Percentiles rank a stretch among this genome's conserved stretches.
These are phyloP conservation scores for Ferrisia virgata DNA, from an alignment of 2,888 invertebrate genomes.

Conservation along the genomic window DNA sequence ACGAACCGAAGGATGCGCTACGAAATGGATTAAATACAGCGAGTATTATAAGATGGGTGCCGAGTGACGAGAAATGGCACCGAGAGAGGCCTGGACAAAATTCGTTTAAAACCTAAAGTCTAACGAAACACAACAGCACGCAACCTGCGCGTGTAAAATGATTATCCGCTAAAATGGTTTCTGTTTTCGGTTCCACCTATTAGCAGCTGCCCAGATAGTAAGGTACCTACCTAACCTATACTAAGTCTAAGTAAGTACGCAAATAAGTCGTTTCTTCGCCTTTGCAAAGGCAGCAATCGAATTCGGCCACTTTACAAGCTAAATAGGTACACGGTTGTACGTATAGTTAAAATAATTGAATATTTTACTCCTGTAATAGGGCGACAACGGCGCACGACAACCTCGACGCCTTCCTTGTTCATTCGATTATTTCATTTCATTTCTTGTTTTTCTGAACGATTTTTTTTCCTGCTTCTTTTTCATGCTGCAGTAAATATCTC, in stretches of 20 bases:
- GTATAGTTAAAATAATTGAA: not conserved
- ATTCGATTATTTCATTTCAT: not conserved
- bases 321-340: no score
- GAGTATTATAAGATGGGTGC: slow-evolving; percentile 18
- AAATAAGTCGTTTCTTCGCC: not conserved
- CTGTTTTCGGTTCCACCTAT: not conserved
- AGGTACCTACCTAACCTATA: no score
- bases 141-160: not conserved
- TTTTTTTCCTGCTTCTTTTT: no score
- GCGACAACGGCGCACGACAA: no score
- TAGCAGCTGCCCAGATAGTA: not conserved
- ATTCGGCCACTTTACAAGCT: not conserved
- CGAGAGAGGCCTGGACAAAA: not conserved
- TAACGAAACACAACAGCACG: not conserved
- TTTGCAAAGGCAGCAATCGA: not conserved
- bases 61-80: slow-evolving; percentile 9
- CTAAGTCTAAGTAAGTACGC: no score
- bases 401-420: not conserved
- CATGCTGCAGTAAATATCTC: no score
- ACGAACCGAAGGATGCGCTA: slow-evolving; percentile 8
- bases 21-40: slow-evolving; percentile 28
- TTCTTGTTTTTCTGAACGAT: not conserved
- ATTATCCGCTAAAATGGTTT: not conserved
- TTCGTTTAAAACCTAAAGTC: not conserved
- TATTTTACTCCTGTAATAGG: no score